phyloP scores from a whole-genome alignment of 2,888 invertebrate species.

The Melanophora roralis region DNA sequence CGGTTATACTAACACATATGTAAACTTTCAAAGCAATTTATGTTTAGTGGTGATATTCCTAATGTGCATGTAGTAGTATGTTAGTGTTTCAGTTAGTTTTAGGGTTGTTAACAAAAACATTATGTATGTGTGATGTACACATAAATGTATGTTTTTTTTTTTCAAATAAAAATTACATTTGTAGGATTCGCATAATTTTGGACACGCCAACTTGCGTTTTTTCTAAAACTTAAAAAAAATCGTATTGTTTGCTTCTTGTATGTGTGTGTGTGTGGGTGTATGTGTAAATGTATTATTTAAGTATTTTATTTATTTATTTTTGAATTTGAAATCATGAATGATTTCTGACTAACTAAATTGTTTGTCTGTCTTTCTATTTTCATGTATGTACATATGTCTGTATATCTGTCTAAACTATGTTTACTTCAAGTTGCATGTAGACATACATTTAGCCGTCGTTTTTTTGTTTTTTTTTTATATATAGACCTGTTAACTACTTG shows the following conservation, averaged over 20 bases:
- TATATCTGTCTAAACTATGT: neutral
- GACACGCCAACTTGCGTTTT: conserved; percentile 62
- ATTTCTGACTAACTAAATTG: conserved; percentile 34
- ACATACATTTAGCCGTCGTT: conserved; percentile 41
- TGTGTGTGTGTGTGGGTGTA: neutral
- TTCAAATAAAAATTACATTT: conserved; percentile 18
- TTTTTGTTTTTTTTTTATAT: neutral
- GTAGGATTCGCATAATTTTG: conserved; percentile 61
- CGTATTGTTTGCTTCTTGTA: conserved; percentile 31
- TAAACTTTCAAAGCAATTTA: neutral
- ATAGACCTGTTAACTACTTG: conserved; percentile 34
- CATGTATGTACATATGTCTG: neutral
- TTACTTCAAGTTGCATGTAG: conserved; percentile 53
- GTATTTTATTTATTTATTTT: conserved; percentile 35
- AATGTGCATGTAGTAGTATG: neutral
- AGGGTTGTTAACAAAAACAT: conserved; percentile 40
- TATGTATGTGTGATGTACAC: too few relatives aligned
- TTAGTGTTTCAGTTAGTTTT: too few relatives aligned
- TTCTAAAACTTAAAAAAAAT: conserved; percentile 18
- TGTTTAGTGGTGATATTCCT: conserved; percentile 16
- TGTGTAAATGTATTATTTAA: neutral
- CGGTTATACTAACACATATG: neutral
- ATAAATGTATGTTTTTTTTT: too few relatives aligned
- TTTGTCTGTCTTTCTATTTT: conserved; percentile 29
- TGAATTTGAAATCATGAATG: conserved; percentile 61